Percentiles rank a stretch among this genome's conserved stretches.
Evolutionary conservation across 2,888 invertebrate genomes (phyloP).

Genomic region (Thereva unica): DNA sequence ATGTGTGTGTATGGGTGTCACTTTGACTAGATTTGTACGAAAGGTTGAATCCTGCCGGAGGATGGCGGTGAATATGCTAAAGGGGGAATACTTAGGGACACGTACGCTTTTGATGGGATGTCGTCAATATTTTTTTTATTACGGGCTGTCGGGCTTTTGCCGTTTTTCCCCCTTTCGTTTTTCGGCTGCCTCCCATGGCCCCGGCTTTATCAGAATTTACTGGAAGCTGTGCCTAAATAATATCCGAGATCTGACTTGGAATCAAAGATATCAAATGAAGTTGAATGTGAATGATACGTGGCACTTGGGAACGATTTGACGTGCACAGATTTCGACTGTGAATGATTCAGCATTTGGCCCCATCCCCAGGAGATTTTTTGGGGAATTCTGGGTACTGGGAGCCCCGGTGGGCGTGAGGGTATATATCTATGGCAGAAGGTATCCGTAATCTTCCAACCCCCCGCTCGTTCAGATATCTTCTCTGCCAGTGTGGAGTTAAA

Average conservation of each 20-base stretch:
- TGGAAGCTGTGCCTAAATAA: constrained; percentile 37
- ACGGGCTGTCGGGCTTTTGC: constrained; percentile 6
- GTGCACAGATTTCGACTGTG: constrained; percentile 12
- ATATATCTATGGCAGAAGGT: constrained; percentile 4
- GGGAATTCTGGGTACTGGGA: background rate
- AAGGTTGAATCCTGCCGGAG: constrained; percentile 1
- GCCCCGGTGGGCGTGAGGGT: background rate
- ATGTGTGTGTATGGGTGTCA: constrained; percentile 25
- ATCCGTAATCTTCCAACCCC: background rate
- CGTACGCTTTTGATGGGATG: constrained; percentile 42
- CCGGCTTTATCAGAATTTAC: constrained; percentile 36
- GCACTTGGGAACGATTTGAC: constrained; percentile 3
- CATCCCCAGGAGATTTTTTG: no score
- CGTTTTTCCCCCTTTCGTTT: background rate
- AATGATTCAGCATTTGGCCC: no score
- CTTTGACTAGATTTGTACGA: constrained; percentile 30
- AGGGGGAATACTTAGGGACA: constrained; percentile 30
- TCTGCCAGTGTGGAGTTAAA: background rate
- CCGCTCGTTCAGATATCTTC: no score
- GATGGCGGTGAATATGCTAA: constrained; percentile 17
- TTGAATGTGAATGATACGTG: constrained; percentile 27
- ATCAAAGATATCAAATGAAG: constrained; percentile 22
- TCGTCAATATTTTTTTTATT: constrained; percentile 41
- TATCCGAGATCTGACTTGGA: constrained; percentile 38
- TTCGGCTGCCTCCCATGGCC: background rate